Percentiles rank a stretch among this genome's conserved stretches.
phyloP scores from a whole-genome alignment of 1,140 invertebrate genomes.

The Trachymyrmex septentrionalis region DNA sequence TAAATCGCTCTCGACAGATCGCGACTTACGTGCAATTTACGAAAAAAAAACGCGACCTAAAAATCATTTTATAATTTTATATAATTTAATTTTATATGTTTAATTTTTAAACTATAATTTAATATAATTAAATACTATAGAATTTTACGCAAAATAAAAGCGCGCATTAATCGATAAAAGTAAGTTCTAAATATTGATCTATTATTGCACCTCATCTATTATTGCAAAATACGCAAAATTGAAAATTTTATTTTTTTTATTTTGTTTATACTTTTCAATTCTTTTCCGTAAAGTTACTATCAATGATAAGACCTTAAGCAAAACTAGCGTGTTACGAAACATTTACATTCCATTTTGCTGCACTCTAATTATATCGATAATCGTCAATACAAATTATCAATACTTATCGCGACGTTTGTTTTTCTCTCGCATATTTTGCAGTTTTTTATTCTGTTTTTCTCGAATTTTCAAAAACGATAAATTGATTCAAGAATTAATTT shows the following conservation, averaged over 20 bases:
- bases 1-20: constrained; percentile 65
- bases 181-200: no score
- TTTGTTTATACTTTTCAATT: neutral
- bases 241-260: neutral
- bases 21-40: constrained; percentile 47
- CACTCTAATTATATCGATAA: constrained; percentile 14
- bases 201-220: neutral
- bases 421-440: neutral
- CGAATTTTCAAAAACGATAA: neutral
- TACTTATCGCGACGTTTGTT: constrained; percentile 8
- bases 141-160: no score
- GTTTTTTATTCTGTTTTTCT: neutral
- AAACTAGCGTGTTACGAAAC: neutral
- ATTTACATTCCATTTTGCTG: neutral
- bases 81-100: no score
- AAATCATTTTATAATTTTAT: neutral
- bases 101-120: neutral
- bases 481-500: neutral
- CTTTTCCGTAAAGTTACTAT: neutral
- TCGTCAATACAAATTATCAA: constrained; percentile 18
- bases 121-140: neutral
- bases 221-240: neutral
- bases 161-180: neutral
- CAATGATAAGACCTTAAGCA: neutral
- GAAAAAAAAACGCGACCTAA: neutral